Percentiles rank a stretch among this genome's conserved stretches.
Conservation (phyloP, 2,888 invertebrate genomes). For the Aphodius granarius region DNA sequence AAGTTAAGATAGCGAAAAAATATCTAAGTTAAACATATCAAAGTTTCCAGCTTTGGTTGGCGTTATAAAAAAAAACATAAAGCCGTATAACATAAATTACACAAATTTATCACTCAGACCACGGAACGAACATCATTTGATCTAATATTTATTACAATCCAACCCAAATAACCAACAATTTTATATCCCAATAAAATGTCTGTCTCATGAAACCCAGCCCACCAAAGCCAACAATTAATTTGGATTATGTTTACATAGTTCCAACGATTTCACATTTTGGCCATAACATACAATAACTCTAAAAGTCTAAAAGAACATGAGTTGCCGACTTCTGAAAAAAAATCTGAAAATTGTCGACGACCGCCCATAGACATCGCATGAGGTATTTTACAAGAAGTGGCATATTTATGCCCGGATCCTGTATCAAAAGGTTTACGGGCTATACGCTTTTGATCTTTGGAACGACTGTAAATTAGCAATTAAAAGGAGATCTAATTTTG, state of each 20-base stretch:
- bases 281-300: neutral
- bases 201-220: neutral
- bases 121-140: neutral
- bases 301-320: neutral
- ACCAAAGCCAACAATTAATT: neutral
- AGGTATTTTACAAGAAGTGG: slow-evolving; percentile 17
- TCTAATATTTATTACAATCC: neutral
- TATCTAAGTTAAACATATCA: no score
- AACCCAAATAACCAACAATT: neutral
- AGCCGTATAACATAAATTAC: neutral
- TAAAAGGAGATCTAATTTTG: slow-evolving; percentile 20
- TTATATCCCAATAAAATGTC: neutral
- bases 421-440: slow-evolving; percentile 22
- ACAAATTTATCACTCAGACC: neutral
- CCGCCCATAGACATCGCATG: neutral
- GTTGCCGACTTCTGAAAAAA: neutral
- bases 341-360: neutral
- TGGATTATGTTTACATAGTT: neutral
- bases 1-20: no score
- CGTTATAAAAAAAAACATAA: no score
- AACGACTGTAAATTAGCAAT: slow-evolving; percentile 25
- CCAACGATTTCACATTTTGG: neutral
- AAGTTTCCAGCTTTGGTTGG: no score
- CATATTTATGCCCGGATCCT: slow-evolving; percentile 24
- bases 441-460: slow-evolving; percentile 20